Base-by-base conservation (phyloP, 2,888 invertebrate genomes). In the Folsomia candida region DNA sequence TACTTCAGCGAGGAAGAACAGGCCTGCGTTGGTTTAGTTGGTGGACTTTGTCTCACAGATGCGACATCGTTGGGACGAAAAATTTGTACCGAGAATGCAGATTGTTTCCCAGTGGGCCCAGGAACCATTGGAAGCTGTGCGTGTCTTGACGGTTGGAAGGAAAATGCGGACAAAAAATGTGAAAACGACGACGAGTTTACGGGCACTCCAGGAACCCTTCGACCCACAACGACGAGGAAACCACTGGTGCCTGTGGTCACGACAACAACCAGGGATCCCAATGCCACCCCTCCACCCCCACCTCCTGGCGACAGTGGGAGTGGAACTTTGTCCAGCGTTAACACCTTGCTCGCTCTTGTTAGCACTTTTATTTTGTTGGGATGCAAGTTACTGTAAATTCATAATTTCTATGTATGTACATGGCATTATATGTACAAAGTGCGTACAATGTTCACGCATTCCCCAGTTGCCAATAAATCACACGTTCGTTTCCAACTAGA, bases 61-160 rank as follows among this genome's bases (percentile, higher is more conserved):
- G 63, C 47, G 20, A 47, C 2, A 9, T 18, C 22, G 3, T 22
- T 64, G 20, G 63, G 63, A 51, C 3, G 63, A 20, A 64, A 64
- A 25, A 37, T 64, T 6, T 64, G 60, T n/a, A 37, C 37, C 24
- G 22, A 37, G 24, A 64, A 64, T 51, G 6, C 63, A n/a, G 63
- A 64, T 25, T 64, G 63, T 26, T 27, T 62, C 20, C 29, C 22
- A 29, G n/a, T n/a, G n/a, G n/a, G n/a, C n/a, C n/a, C n/a, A n/a
- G 47, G 11, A 47, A 47, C 47, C 20, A 60, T 73, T 18, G 73
- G 73, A 26, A 70, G 6, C 57, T 73, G 73, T 26, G 2, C 37
- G 3, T 73, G 73, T 57, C 25, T 67, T 1, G 2, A 65, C 14
- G 73, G 73, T 14, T 73, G 37, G 28, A 25, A 54, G 9, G 37